Conservation (phyloP, 2,888 invertebrate species). For the Criorhina ranunculi region DNA sequence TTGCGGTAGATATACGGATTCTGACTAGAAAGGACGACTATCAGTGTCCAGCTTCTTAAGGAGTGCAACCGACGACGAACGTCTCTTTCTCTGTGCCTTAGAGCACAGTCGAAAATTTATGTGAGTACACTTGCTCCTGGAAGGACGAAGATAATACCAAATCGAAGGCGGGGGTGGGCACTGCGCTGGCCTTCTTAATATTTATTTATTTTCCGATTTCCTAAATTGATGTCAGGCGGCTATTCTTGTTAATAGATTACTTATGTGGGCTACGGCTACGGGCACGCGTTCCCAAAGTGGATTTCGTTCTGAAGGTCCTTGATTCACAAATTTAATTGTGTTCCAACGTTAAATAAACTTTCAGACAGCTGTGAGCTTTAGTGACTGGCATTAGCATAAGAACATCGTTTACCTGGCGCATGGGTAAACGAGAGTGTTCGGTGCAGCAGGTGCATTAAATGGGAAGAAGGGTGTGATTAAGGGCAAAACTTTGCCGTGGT, state of each 20-base stretch:
- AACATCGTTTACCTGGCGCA: slow-evolving; percentile 23
- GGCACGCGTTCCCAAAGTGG: neutral
- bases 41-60: slow-evolving; percentile 55
- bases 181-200: slow-evolving; percentile 62
- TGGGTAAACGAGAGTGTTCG: neutral
- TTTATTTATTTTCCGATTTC: slow-evolving; percentile 75
- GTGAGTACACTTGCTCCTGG: slow-evolving; percentile 41
- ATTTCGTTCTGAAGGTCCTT: slow-evolving; percentile 14
- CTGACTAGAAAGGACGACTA: slow-evolving; percentile 36
- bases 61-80: slow-evolving; percentile 37
- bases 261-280: slow-evolving; percentile 1
- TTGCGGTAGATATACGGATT: slow-evolving; percentile 62
- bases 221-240: slow-evolving; percentile 64
- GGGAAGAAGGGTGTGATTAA: neutral
- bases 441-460: slow-evolving; percentile 43
- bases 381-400: slow-evolving; percentile 34
- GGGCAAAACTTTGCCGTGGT: neutral
- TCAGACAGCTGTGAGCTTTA: neutral
- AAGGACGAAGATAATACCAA: slow-evolving; percentile 52
- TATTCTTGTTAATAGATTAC: slow-evolving; percentile 56
- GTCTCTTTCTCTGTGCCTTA: neutral
- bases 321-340: slow-evolving; percentile 35
- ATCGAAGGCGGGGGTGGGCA: slow-evolving; percentile 40
- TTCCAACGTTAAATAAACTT: slow-evolving; percentile 6
- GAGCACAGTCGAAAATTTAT: slow-evolving; percentile 38